phyloP scores from a whole-genome alignment of 2,797 vertebrate genomes.

The Microctenopoma stevenorrisi region DNA sequence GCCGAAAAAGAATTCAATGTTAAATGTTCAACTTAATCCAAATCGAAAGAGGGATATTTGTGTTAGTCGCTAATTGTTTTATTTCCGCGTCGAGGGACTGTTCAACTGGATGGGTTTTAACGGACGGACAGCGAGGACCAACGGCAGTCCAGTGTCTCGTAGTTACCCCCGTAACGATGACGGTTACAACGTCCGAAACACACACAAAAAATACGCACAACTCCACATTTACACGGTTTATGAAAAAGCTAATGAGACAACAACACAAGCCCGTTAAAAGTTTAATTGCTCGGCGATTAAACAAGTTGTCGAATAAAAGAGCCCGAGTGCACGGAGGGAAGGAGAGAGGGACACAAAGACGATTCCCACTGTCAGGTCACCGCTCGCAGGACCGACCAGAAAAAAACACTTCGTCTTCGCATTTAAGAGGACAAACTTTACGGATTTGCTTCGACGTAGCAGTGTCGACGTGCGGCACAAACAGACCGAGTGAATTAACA shows the following conservation, averaged over 20 bases:
- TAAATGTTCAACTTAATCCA: constrained; percentile 56
- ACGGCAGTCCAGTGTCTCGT: constrained; percentile 71
- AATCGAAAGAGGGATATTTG: constrained; percentile 56
- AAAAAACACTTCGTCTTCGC: constrained; percentile 53
- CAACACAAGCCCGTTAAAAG: constrained; percentile 38
- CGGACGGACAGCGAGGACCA: constrained; percentile 81
- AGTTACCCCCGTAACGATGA: constrained; percentile 55
- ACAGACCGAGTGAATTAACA: constrained; percentile 28
- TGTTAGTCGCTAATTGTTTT: constrained; percentile 75
- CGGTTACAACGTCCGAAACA: constrained; percentile 41
- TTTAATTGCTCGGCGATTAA: constrained; percentile 48
- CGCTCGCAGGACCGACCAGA: constrained; percentile 50
- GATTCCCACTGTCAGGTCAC: constrained; percentile 81
- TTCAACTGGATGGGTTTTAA: constrained; percentile 71
- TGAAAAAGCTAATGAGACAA: constrained; percentile 11
- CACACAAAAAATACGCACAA: constrained; percentile 19
- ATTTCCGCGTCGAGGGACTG: constrained; percentile 73
- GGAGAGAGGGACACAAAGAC: constrained; percentile 83
- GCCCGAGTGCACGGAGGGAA: constrained; percentile 54
- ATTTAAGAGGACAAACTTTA: constrained; percentile 58
- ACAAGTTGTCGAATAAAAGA: constrained; percentile 58
- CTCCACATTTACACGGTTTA: constrained; percentile 4
- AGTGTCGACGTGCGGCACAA: constrained; percentile 13
- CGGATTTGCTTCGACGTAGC: constrained; percentile 31
- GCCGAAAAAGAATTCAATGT: constrained; percentile 44